Percentiles rank a stretch among this genome's conserved stretches.
Evolutionary conservation across 2,888 invertebrate species (phyloP).

Genomic region (Gymnocheta viridis): DNA sequence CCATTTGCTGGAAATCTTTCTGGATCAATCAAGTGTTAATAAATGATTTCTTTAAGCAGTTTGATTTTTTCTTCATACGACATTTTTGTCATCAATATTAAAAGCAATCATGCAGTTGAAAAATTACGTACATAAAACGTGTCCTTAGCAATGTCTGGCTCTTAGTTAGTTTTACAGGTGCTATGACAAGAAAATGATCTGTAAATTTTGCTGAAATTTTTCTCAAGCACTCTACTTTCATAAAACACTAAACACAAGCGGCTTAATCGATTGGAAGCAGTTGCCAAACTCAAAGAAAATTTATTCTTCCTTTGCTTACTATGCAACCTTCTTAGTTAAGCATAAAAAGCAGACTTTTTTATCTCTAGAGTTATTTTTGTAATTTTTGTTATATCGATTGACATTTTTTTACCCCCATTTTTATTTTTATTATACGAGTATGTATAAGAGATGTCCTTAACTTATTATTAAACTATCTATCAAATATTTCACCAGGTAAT

Average conservation of each 20-base stretch:
- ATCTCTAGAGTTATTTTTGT: background rate
- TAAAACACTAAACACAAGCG: background rate
- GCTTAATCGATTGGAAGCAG: background rate
- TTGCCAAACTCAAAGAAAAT: background rate
- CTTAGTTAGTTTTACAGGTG: background rate
- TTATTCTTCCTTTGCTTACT: background rate
- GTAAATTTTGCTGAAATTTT: background rate
- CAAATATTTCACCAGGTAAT: constrained; percentile 68
- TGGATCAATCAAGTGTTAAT: constrained; percentile 56
- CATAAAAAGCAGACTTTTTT: background rate
- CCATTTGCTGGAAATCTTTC: background rate
- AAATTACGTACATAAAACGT: background rate
- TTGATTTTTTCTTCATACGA: constrained; percentile 7
- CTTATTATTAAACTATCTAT: constrained; percentile 57
- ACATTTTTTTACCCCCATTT: background rate
- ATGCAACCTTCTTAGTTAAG: background rate
- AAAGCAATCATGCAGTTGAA: constrained; percentile 42
- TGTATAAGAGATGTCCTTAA: background rate
- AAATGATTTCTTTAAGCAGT: constrained; percentile 22
- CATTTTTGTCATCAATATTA: constrained; percentile 38
- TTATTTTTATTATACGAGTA: background rate
- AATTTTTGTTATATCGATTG: background rate
- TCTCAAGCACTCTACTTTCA: background rate
- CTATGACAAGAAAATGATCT: background rate
- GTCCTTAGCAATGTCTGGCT: background rate